Percentiles rank a stretch among this genome's conserved stretches.
phyloP scores from a whole-genome alignment of 2,113 vertebrate species.

The Heliornis fulica region DNA sequence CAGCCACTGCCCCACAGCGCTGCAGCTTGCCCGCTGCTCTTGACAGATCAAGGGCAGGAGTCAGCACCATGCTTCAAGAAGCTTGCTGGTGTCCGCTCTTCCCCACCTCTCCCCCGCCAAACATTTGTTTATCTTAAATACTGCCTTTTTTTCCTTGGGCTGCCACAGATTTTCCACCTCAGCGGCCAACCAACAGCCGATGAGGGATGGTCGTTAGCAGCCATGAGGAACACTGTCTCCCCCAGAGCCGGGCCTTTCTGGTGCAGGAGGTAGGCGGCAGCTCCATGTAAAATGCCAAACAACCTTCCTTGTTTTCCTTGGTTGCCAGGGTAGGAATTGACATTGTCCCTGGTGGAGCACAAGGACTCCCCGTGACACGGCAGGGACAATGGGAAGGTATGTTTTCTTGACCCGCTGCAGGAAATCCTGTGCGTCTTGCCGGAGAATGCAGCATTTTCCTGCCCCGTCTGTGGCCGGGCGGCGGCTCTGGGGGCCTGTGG shows the following conservation, averaged over 20 bases:
- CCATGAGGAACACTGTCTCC: not conserved
- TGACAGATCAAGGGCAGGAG: fast-evolving
- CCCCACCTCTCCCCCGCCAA: not conserved
- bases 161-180: slow-evolving; percentile 29
- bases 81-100: not conserved
- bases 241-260: not conserved
- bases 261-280: not conserved
- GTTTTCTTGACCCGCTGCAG: slow-evolving; percentile 77
- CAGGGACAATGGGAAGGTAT: slow-evolving; percentile 72
- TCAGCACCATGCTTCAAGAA: fast-evolving
- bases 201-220: not conserved
- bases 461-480: not conserved
- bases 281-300: not conserved
- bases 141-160: not conserved
- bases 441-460: slow-evolving; percentile 64
- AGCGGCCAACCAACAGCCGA: not conserved
- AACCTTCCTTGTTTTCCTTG: slow-evolving; percentile 49
- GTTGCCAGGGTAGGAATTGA: slow-evolving; percentile 52
- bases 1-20: not conserved
- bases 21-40: not conserved
- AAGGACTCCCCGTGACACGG: slow-evolving; percentile 50
- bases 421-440: slow-evolving; percentile 76
- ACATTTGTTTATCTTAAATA: slow-evolving; percentile 20
- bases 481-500: not conserved
- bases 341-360: slow-evolving; percentile 37